A percentile compares a stretch with the other conserved stretches of the same genome.
These are phyloP conservation scores for Indri indri DNA, from an alignment of 2,113 vertebrate genomes.

Conservation along the genomic window DNA sequence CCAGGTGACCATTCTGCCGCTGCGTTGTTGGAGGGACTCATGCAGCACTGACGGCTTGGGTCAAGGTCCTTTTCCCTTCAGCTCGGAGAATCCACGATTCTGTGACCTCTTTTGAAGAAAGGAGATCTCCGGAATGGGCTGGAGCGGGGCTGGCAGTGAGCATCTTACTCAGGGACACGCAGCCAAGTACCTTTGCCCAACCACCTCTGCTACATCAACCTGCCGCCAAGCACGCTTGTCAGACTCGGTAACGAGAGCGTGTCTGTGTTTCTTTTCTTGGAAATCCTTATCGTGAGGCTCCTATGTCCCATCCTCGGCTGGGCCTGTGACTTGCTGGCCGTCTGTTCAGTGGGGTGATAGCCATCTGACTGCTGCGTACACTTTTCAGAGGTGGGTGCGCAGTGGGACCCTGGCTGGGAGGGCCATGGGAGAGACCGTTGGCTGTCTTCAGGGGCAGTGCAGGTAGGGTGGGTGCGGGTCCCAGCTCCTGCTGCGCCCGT, in stretches of 20 bases:
- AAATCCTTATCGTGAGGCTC: neutral
- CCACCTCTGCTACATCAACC: neutral
- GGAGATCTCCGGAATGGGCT: neutral
- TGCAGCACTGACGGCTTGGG: accelerated
- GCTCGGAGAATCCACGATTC: neutral
- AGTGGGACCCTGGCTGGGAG: accelerated
- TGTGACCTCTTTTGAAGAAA: neutral
- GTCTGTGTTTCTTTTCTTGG: neutral
- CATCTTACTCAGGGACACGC: neutral
- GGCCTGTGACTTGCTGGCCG: neutral
- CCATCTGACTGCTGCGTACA: neutral
- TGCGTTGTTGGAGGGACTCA: neutral
- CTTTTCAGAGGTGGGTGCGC: neutral
- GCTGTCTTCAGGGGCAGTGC: neutral
- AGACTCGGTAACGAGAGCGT: neutral
- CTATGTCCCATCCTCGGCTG: neutral
- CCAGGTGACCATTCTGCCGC: neutral
- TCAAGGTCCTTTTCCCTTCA: no score
- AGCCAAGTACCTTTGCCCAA: neutral
- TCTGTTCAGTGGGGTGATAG: neutral
- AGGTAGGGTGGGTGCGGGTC: neutral
- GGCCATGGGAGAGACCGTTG: neutral
- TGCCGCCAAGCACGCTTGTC: neutral
- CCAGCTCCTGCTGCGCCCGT: neutral
- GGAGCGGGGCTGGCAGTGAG: neutral